These are phyloP conservation scores for Ailuropoda melanoleuca DNA, from an alignment of 2,113 vertebrate species.

Conservation along the genomic window DNA sequence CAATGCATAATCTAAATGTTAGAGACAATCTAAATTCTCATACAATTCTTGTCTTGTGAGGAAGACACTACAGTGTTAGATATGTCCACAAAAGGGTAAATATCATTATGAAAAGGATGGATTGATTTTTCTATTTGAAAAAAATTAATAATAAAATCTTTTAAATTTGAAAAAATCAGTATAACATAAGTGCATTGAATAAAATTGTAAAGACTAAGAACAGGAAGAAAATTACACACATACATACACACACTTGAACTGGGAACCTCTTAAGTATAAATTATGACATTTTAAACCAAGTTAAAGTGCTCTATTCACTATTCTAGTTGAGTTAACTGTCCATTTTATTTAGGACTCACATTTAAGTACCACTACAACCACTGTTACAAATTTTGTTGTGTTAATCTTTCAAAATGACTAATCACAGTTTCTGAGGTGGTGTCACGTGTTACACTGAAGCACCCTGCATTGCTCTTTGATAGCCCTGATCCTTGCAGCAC, in stretches of 20 bases:
- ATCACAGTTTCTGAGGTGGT: neutral
- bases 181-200: neutral
- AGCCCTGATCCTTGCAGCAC: neutral
- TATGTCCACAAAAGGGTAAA: neutral
- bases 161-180: neutral
- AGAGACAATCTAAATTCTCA: neutral
- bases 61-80: neutral
- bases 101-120: neutral
- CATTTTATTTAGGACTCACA: neutral
- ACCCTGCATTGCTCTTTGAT: neutral
- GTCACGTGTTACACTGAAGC: neutral
- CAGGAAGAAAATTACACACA: neutral
- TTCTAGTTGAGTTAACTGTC: neutral
- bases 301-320: neutral
- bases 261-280: neutral
- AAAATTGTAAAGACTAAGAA: neutral
- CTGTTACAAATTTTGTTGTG: neutral
- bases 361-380: neutral
- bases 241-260: neutral
- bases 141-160: neutral
- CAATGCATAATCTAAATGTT: neutral
- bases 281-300: neutral
- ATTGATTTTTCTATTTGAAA: neutral
- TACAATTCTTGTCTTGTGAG: neutral
- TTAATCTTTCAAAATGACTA: neutral